Evolutionary conservation across 2,888 invertebrate genomes (phyloP).

Genomic region (Netelia virgata): DNA sequence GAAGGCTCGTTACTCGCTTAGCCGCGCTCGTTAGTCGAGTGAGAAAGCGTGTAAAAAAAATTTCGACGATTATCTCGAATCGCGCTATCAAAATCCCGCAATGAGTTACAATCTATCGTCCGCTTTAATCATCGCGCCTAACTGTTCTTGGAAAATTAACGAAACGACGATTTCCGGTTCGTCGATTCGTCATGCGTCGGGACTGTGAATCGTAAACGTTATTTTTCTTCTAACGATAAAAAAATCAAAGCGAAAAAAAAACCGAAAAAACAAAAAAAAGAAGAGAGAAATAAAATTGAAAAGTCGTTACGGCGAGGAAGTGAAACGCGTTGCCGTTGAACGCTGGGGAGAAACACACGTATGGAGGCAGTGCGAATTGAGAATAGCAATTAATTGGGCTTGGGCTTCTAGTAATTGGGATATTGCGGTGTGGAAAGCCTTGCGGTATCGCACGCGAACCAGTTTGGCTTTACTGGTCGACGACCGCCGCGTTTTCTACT

Average conservation of each 20-base stretch:
- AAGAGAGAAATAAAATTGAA: neutral
- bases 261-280: neutral
- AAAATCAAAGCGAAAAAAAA: neutral
- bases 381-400: constrained; percentile 58
- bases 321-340: neutral
- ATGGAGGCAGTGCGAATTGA: constrained; percentile 9
- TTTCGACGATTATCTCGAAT: neutral
- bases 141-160: constrained; percentile 12
- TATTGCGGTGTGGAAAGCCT: constrained; percentile 45
- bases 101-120: neutral
- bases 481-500: constrained; percentile 35
- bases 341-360: neutral
- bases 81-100: constrained; percentile 16
- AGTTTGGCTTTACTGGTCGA: constrained; percentile 41
- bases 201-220: neutral
- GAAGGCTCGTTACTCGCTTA: neutral
- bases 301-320: neutral
- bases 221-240: neutral
- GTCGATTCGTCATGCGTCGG: constrained; percentile 3
- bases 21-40: neutral
- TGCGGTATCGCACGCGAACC: constrained; percentile 19
- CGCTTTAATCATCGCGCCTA: constrained; percentile 22
- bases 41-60: neutral
- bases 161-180: constrained; percentile 35
- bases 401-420: constrained; percentile 54